Percentiles rank a stretch among this genome's conserved stretches.
phyloP scores from a whole-genome alignment of 1,140 invertebrate genomes.

The Leucophenga varia region DNA sequence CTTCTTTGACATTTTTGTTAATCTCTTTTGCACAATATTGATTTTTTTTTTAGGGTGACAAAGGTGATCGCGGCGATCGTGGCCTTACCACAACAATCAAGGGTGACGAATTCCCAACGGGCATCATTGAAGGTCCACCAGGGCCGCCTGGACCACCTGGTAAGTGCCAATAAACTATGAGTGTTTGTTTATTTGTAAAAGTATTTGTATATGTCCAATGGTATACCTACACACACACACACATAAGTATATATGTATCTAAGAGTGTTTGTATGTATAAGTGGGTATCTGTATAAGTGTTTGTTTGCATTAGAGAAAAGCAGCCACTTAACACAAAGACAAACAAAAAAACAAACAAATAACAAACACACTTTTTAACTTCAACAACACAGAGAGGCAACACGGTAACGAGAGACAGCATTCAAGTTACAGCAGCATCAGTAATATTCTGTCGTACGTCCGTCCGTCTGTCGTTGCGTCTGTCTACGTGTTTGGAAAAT shows the following conservation, averaged over 20 bases:
- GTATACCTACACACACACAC: constrained; percentile 1
- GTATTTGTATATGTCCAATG: constrained; percentile 2
- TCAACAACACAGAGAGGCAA: too few species aligned
- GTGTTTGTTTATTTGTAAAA: constrained; percentile 6
- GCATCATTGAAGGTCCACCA: constrained; percentile 90
- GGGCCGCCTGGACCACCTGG: constrained; percentile 88
- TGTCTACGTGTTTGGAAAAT: background rate
- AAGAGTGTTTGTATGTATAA: background rate
- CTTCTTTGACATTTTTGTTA: background rate
- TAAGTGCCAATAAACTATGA: constrained; percentile 53
- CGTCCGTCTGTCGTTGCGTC: constrained; percentile 1
- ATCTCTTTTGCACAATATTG: constrained; percentile 6
- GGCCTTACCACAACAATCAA: constrained; percentile 86
- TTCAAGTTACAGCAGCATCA: too few species aligned
- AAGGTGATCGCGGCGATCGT: constrained; percentile 86
- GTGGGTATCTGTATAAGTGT: constrained; percentile 13
- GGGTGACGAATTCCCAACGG: constrained; percentile 85
- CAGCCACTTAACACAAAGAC: constrained; percentile 31
- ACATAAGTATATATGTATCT: constrained; percentile 1
- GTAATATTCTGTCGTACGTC: background rate
- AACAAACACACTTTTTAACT: constrained; percentile 1
- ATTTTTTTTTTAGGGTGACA: constrained; percentile 74
- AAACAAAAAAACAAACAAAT: constrained; percentile 14
- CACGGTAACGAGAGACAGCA: too few species aligned
- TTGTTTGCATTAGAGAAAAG: constrained; percentile 23